These are phyloP conservation scores for Diaprepes abbreviatus DNA, from an alignment of 2,888 invertebrate species.

Conservation along the genomic window DNA sequence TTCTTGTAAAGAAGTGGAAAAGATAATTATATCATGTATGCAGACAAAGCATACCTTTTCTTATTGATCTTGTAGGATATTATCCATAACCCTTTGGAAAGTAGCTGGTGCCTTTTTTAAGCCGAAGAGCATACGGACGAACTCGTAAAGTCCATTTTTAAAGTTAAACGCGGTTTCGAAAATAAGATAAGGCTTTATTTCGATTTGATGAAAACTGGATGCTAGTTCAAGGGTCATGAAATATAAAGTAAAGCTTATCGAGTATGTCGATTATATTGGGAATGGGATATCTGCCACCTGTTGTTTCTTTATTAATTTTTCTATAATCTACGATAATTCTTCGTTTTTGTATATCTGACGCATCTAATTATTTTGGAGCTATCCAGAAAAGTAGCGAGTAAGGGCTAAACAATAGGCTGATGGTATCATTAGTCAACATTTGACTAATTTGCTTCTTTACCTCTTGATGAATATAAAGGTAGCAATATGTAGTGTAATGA, in stretches of 20 bases:
- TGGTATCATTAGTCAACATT: no score
- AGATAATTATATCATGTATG: background rate
- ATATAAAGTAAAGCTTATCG: background rate
- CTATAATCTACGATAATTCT: background rate
- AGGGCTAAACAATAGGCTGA: no score
- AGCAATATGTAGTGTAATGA: no score
- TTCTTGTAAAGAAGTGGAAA: background rate
- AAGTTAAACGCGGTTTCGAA: background rate
- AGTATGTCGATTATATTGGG: background rate
- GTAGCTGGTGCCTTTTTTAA: background rate
- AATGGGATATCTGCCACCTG: background rate
- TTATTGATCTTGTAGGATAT: background rate
- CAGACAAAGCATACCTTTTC: background rate
- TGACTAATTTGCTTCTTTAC: no score
- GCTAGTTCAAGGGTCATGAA: background rate
- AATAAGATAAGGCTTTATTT: background rate
- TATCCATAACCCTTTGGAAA: background rate
- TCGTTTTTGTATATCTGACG: no score
- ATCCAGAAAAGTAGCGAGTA: no score
- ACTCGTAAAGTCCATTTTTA: background rate
- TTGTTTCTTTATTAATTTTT: background rate
- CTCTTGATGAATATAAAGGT: no score
- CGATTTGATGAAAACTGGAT: background rate
- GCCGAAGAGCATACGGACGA: background rate
- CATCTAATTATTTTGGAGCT: no score